These are phyloP conservation scores for Syngnathus scovelli DNA, from an alignment of 2,113 vertebrate species.

Conservation along the genomic window DNA sequence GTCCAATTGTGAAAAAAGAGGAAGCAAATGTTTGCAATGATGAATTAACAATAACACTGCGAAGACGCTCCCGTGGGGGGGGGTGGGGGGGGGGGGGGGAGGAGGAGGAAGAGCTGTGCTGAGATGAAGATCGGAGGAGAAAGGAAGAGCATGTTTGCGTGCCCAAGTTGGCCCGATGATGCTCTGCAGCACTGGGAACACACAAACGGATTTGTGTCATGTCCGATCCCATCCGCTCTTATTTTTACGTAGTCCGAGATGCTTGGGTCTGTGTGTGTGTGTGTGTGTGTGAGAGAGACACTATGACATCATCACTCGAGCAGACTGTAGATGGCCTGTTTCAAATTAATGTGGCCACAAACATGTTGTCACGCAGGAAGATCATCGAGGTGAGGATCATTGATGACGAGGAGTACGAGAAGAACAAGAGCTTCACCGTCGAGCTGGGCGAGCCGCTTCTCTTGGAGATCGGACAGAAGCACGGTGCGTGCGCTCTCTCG, in stretches of 20 bases:
- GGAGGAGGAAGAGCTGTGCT: slow-evolving; percentile 6
- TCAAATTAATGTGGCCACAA: background rate
- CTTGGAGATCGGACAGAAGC: slow-evolving; percentile 73
- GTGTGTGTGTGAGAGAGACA: background rate
- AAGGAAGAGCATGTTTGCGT: background rate
- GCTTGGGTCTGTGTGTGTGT: background rate
- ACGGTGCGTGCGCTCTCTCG: slow-evolving; percentile 40
- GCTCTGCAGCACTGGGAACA: slow-evolving; percentile 5
- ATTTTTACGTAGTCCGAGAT: background rate
- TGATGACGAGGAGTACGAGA: slow-evolving; percentile 74
- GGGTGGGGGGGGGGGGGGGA: too few relatives aligned
- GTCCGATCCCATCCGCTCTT: background rate
- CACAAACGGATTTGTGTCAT: slow-evolving; percentile 14
- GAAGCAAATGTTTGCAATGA: too few relatives aligned
- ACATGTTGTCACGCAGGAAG: slow-evolving; percentile 63
- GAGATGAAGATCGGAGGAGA: slow-evolving; percentile 21
- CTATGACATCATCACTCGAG: too few relatives aligned
- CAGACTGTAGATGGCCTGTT: too few relatives aligned
- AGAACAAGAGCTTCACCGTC: slow-evolving; percentile 71
- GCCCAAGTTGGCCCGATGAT: background rate
- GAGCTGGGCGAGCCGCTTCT: slow-evolving; percentile 74
- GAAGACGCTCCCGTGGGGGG: too few relatives aligned
- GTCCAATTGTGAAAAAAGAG: too few relatives aligned
- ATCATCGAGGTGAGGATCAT: slow-evolving; percentile 74
- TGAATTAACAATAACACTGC: too few relatives aligned